Base-by-base conservation (phyloP, 2,888 invertebrate species). In the Eupithecia subfuscata region DNA sequence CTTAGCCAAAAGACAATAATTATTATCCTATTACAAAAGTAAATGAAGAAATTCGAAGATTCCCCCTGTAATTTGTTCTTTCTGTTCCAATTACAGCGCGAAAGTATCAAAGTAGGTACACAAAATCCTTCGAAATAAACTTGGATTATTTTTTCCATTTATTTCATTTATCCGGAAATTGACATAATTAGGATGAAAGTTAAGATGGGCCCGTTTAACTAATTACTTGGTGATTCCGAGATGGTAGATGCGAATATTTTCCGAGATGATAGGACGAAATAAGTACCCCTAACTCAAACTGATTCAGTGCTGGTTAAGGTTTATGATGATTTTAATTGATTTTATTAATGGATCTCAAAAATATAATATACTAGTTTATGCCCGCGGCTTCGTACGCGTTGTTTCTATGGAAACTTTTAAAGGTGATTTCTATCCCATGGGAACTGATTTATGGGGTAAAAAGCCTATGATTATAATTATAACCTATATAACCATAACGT, bases 21-120 rank as follows among this genome's bases (percentile, higher is more conserved):
- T 87, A 87, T 88, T 86, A 88, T 87, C 85, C 87, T 84, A 86
- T 89, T 88, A 88, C 87, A 85, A 86, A 87, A 88, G 84, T 86
- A 86, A 89, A 89, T 89, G 85, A 88, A 87, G 87, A 86, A 88
- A 87, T 87, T 86, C 84, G 84, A 88, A 84, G 84, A 86, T 87
- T 82, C 72, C 81, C 84, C 80, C 81, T 79, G 87, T 87, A 86
- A 89, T 89, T 89, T 87, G 87, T 88, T 87, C 84, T 79, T 85
- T 85, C 84, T 83, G 83, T 85, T 86, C 87, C 87, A 88, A 88
- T 90, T 88, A 89, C 85, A 84, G 85, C 82, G 76, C 81, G 81
- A 82, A 85, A 87, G 84, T 85, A 87, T 84, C 83, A 84, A 84
- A 87, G 85, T 60, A 63, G 25, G 30, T 84, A 71, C 67, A 88